phyloP scores from a whole-genome alignment of 2,113 vertebrate genomes.

The Stegostoma tigrinum region DNA sequence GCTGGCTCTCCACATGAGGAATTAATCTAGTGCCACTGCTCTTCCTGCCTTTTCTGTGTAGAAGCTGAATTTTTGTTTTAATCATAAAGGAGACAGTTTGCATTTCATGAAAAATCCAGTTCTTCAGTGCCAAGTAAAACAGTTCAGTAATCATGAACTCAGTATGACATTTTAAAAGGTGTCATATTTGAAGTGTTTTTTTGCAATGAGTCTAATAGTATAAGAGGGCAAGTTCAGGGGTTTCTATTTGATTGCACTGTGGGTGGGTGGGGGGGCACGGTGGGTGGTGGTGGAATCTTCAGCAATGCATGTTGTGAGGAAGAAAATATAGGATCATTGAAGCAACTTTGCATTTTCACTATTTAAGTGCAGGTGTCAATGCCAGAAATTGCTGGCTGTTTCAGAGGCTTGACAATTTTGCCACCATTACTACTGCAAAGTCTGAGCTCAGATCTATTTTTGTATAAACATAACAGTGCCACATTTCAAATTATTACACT shows the following conservation, averaged over 20 bases:
- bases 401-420: neutral
- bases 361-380: neutral
- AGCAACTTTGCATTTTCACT: neutral
- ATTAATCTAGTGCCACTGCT: neutral
- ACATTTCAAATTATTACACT: neutral
- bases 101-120: neutral
- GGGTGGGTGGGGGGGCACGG: too few species aligned
- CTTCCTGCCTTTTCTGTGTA: neutral
- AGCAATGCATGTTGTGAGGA: neutral
- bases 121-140: neutral
- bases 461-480: too few species aligned
- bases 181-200: neutral
- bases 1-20: neutral
- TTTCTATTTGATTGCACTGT: neutral
- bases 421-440: neutral
- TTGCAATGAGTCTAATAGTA: neutral
- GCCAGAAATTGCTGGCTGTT: neutral
- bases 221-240: neutral
- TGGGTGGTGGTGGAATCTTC: neutral
- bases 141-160: neutral
- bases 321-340: neutral
- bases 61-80: neutral
- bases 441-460: neutral
- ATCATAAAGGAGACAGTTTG: neutral
- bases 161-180: neutral